Conservation (phyloP, 2,113 vertebrate species). For the Opisthocomus hoazin region DNA sequence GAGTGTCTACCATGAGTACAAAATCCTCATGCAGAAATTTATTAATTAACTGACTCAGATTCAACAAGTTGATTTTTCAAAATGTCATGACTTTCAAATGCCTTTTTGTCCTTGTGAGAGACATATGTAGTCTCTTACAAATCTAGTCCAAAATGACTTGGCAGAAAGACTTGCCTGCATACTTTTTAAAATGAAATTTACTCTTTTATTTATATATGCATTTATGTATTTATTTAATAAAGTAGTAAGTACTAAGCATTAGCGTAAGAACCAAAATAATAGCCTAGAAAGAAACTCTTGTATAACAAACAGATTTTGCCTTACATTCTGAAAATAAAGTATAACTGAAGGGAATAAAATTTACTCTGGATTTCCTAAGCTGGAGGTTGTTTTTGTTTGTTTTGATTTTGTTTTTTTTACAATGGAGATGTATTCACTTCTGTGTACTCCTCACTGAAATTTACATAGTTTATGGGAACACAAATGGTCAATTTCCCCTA, state of each 20-base stretch:
- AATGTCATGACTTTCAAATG: background rate
- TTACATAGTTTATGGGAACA: background rate
- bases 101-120: background rate
- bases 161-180: background rate
- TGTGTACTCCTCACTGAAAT: background rate
- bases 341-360: background rate
- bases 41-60: background rate
- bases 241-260: background rate
- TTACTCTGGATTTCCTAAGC: background rate
- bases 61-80: background rate
- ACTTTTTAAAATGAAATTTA: background rate
- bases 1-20: background rate
- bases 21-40: background rate
- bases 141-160: background rate
- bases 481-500: background rate
- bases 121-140: background rate
- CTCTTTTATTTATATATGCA: background rate
- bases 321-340: background rate
- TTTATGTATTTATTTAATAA: background rate
- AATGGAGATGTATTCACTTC: background rate
- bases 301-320: background rate
- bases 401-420: background rate
- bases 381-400: background rate
- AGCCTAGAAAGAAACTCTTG: background rate
- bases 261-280: background rate